Percentiles rank a stretch among this genome's conserved stretches.
phyloP scores from a whole-genome alignment of 2,888 invertebrate species.

The Rhaphigaster nebulosa region DNA sequence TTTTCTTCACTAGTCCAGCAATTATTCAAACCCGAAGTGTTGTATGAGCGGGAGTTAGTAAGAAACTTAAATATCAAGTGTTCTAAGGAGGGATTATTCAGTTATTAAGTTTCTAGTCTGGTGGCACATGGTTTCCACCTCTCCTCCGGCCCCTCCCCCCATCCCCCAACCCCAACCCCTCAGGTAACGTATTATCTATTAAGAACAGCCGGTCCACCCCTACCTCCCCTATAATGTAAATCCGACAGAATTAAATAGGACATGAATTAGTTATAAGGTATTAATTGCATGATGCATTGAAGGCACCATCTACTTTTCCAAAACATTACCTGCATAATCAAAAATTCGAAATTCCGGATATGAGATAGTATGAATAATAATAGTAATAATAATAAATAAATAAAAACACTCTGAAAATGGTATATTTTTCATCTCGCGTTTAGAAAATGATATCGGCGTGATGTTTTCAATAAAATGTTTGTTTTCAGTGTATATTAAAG shows the following conservation, averaged over 20 bases:
- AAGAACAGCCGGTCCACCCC: neutral
- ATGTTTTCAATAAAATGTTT: too few relatives aligned
- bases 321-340: too few relatives aligned
- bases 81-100: conserved; percentile 3
- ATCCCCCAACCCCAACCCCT: neutral
- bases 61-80: conserved; percentile 22
- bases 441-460: too few relatives aligned
- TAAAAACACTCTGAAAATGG: too few relatives aligned
- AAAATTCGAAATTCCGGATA: too few relatives aligned
- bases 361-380: too few relatives aligned
- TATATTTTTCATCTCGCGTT: too few relatives aligned
- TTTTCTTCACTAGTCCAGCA: neutral
- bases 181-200: neutral
- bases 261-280: neutral
- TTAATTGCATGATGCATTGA: neutral
- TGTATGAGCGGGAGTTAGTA: neutral
- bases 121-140: neutral
- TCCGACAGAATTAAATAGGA: conserved; percentile 1
- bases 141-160: neutral
- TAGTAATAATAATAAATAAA: too few relatives aligned
- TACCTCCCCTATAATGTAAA: neutral
- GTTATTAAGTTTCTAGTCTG: neutral
- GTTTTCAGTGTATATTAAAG: too few relatives aligned
- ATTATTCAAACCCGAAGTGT: conserved; percentile 15
- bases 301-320: neutral